phyloP scores from a whole-genome alignment of 2,888 invertebrate species.

The Miltochrista miniata region DNA sequence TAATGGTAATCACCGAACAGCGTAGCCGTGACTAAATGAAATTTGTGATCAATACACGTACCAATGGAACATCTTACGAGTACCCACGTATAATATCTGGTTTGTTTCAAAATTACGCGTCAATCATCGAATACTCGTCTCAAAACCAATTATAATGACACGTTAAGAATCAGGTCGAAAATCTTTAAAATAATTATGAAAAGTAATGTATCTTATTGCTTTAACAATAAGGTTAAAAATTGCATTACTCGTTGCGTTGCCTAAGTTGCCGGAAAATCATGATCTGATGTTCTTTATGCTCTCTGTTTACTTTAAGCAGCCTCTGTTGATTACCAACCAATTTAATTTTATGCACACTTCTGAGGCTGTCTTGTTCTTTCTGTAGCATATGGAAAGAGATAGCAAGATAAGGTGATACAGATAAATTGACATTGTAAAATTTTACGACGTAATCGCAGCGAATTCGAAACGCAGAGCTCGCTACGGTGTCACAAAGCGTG shows the following conservation, averaged over 20 bases:
- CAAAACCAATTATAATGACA: constrained; percentile 58
- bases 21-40: constrained; percentile 35
- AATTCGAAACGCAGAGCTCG: constrained; percentile 25
- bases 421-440: constrained; percentile 68
- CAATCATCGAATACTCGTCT: constrained; percentile 54
- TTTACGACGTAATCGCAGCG: constrained; percentile 61
- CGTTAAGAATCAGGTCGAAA: constrained; percentile 54
- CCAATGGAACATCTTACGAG: constrained; percentile 42
- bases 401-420: constrained; percentile 51
- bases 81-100: constrained; percentile 42
- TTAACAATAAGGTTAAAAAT: constrained; percentile 39
- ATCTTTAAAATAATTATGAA: constrained; percentile 32
- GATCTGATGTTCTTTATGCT: constrained; percentile 36
- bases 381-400: constrained; percentile 40
- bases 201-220: constrained; percentile 38
- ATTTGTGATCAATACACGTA: constrained; percentile 37
- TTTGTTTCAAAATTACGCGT: constrained; percentile 50
- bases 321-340: constrained; percentile 67
- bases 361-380: constrained; percentile 40
- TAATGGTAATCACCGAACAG: constrained; percentile 34
- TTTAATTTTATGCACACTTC: constrained; percentile 57
- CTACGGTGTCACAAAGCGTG: constrained; percentile 44
- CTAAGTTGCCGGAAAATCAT: constrained; percentile 50
- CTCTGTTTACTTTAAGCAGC: constrained; percentile 66
- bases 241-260: constrained; percentile 34